Evolutionary conservation across 2,888 invertebrate species (phyloP).

Genomic region (Hydrotaea cyrtoneurina): DNA sequence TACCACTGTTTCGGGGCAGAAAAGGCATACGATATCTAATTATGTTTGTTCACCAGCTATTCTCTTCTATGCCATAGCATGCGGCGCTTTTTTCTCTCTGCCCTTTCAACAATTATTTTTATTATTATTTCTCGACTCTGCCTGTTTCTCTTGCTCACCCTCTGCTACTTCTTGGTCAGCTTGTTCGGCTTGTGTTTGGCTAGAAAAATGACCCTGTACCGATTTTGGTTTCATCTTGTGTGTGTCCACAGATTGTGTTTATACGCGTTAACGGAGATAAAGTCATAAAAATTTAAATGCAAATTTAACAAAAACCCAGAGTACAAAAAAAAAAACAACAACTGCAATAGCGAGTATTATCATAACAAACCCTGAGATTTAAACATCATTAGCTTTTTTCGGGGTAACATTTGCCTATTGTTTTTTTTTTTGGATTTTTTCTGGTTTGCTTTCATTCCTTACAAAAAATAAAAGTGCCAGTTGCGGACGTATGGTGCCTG

Average conservation of each 20-base stretch:
- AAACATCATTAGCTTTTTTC: constrained; percentile 52
- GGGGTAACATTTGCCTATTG: not conserved
- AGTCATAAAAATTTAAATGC: constrained; percentile 60
- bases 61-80: not conserved
- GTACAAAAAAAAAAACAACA: constrained; percentile 17
- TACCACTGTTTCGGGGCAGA: not conserved
- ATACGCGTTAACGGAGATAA: constrained; percentile 44
- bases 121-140: constrained; percentile 14
- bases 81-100: not conserved
- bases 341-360: not conserved
- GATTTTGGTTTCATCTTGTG: constrained; percentile 27
- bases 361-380: constrained; percentile 41
- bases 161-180: not conserved
- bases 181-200: not conserved
- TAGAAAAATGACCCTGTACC: constrained; percentile 7
- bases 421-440: not conserved
- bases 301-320: constrained; percentile 47
- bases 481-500: not conserved
- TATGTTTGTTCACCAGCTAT: constrained; percentile 47
- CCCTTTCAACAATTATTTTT: constrained; percentile 28
- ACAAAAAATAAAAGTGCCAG: not conserved
- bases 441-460: not conserved
- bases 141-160: not conserved
- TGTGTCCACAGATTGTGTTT: constrained; percentile 46
- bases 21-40: constrained; percentile 45